A percentile compares a stretch with the other conserved stretches of the same genome.
These are phyloP conservation scores for Lepus townsendii DNA, from an alignment of 2,797 vertebrate species.

Conservation along the genomic window DNA sequence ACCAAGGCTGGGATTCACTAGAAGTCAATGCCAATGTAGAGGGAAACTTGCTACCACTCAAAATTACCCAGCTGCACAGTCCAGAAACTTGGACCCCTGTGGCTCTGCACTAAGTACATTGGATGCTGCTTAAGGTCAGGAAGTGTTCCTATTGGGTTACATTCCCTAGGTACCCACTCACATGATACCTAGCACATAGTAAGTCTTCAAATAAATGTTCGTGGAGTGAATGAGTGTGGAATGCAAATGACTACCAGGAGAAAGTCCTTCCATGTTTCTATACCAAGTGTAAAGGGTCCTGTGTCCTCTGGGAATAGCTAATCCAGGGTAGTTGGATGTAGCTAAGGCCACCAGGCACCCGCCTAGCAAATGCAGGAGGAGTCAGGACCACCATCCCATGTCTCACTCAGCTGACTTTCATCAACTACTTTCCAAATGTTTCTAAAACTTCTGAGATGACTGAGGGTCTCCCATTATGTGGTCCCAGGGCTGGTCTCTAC, in stretches of 20 bases:
- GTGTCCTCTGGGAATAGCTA: not conserved
- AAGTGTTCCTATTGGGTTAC: not conserved
- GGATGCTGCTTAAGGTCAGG: conserved; percentile 8
- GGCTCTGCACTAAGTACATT: not conserved
- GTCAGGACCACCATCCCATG: not conserved
- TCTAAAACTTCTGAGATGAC: conserved; percentile 20
- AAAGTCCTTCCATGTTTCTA: not conserved
- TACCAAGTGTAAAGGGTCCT: not conserved
- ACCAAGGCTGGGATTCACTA: not conserved
- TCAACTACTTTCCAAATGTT: conserved; percentile 24
- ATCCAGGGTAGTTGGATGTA: not conserved
- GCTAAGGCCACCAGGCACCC: not conserved
- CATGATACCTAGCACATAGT: not conserved
- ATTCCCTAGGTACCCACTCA: not conserved
- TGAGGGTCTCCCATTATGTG: not conserved
- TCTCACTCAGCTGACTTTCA: conserved; percentile 17
- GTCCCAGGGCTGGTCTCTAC: not conserved
- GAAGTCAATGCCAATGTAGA: conserved; percentile 22
- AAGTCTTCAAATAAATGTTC: conserved; percentile 51
- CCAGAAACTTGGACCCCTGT: not conserved
- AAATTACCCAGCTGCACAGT: not conserved
- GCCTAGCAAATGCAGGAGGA: not conserved
- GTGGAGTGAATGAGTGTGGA: not conserved
- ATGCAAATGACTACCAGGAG: not conserved
- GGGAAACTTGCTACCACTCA: not conserved